Evolutionary conservation across 2,113 vertebrate genomes (phyloP).

Genomic region (Illadopsis cleaveri): DNA sequence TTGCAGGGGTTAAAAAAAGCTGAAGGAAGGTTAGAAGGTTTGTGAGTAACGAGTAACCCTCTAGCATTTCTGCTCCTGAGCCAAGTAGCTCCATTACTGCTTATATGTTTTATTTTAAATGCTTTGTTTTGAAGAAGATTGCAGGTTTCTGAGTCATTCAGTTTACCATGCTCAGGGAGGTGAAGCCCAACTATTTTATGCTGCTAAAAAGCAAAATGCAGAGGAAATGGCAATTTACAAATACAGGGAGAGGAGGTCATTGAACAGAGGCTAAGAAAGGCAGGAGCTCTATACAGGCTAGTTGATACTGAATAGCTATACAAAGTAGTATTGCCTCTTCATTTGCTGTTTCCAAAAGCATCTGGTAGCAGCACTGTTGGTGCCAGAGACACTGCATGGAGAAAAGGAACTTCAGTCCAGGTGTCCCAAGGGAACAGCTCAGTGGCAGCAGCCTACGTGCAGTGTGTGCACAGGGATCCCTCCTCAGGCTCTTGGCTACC

Average conservation of each 20-base stretch:
- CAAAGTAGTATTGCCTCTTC: neutral
- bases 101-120: neutral
- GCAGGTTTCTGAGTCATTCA: slow-evolving; percentile 19
- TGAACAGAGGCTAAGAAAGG: neutral
- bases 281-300: neutral
- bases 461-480: neutral
- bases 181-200: neutral
- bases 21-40: slow-evolving; percentile 12
- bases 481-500: neutral
- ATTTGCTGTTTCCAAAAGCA: neutral
- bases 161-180: neutral
- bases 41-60: neutral
- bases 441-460: rapidly evolving
- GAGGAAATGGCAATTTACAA: neutral
- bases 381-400: neutral
- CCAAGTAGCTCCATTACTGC: neutral
- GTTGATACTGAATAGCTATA: neutral
- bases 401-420: neutral
- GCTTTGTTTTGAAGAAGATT: slow-evolving; percentile 43
- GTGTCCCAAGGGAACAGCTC: neutral
- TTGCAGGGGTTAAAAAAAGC: slow-evolving; percentile 23
- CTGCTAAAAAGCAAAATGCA: neutral
- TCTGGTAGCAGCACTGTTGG: neutral
- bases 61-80: neutral
- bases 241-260: neutral